Percentiles rank a stretch among this genome's conserved stretches.
These are phyloP conservation scores for Leptopilina syphax DNA, from an alignment of 2,888 invertebrate genomes.

Conservation along the genomic window DNA sequence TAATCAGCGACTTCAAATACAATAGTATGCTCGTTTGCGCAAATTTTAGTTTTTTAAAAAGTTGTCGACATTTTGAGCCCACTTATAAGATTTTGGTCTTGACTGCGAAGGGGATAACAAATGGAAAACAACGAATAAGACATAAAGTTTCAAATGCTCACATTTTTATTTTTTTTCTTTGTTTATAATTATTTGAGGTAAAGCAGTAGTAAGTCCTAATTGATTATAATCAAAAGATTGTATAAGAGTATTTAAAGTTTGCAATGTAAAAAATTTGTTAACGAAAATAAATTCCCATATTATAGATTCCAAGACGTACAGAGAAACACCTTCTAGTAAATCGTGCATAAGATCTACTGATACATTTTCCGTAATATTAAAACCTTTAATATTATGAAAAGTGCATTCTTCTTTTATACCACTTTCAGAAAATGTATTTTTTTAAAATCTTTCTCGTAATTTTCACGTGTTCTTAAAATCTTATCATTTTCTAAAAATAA, in stretches of 20 bases:
- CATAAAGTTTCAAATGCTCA: not conserved
- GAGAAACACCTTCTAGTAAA: not conserved
- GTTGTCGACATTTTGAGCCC: too few species aligned
- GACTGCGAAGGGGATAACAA: too few species aligned
- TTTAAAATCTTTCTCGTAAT: not conserved
- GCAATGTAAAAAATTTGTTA: not conserved
- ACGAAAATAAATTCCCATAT: not conserved
- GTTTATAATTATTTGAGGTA: not conserved
- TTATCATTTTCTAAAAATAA: not conserved
- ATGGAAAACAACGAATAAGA: not conserved
- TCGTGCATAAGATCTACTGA: not conserved
- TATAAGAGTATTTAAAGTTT: not conserved
- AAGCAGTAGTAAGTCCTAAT: not conserved
- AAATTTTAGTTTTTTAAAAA: too few species aligned
- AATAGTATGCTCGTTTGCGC: too few species aligned
- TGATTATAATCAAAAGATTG: too few species aligned
- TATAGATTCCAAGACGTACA: not conserved
- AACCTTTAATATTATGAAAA: not conserved
- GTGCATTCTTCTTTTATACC: not conserved
- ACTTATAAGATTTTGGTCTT: too few species aligned
- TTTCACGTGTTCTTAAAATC: not conserved
- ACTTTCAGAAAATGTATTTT: not conserved
- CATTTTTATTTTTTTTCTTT: not conserved
- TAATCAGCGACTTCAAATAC: too few species aligned
- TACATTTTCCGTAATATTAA: not conserved